Evolutionary conservation across 2,797 vertebrate species (phyloP).

Genomic region (Tapera naevia): DNA sequence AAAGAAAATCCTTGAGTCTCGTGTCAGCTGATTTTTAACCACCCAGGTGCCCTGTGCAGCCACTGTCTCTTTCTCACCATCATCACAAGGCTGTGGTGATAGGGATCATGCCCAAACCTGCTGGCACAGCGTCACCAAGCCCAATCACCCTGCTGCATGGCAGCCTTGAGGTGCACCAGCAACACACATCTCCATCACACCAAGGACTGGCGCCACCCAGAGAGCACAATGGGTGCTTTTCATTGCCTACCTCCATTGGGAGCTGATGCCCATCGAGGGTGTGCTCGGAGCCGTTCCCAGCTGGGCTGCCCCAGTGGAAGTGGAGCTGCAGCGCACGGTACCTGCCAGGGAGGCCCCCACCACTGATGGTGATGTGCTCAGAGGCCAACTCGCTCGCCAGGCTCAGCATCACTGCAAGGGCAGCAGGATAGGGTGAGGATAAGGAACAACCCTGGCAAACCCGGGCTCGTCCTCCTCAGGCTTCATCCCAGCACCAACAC

Average conservation of each 20-base stretch:
- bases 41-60: neutral
- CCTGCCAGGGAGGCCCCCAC: slow-evolving; percentile 78
- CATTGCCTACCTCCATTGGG: slow-evolving; percentile 82
- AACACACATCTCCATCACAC: neutral
- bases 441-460: neutral
- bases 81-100: neutral
- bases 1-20: neutral
- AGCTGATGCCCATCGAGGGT: slow-evolving; percentile 77
- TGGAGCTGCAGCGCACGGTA: slow-evolving; percentile 84
- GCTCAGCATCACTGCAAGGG: slow-evolving; percentile 77
- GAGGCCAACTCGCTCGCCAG: slow-evolving; percentile 59
- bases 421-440: neutral
- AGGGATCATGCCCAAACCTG: accelerated
- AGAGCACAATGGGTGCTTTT: accelerated
- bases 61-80: neutral
- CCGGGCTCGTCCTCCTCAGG: neutral
- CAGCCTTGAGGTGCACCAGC: neutral
- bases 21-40: neutral
- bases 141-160: accelerated
- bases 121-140: accelerated
- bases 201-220: neutral
- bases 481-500: neutral
- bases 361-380: slow-evolving; percentile 78
- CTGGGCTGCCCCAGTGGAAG: slow-evolving; percentile 86
- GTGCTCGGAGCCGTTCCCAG: slow-evolving; percentile 84